phyloP scores from a whole-genome alignment of 2,113 vertebrate species.

The Syrrhaptes paradoxus region DNA sequence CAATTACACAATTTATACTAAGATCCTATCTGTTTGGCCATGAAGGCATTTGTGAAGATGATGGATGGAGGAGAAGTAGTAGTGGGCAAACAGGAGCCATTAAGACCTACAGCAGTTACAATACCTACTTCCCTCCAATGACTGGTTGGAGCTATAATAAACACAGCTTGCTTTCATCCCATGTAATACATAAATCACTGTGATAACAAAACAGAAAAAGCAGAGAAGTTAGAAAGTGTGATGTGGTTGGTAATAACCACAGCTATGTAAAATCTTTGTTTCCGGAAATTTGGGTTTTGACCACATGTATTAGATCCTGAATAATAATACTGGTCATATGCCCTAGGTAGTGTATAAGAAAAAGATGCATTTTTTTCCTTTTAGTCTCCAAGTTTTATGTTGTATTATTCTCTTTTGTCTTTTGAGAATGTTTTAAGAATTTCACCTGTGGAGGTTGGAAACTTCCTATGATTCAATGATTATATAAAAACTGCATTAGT shows the following conservation, averaged over 20 bases:
- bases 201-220: neutral
- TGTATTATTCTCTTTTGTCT: neutral
- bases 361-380: neutral
- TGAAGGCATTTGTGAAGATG: neutral
- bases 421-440: neutral
- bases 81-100: neutral
- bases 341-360: neutral
- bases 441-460: neutral
- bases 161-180: neutral
- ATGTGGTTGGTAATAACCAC: neutral
- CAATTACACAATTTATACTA: neutral
- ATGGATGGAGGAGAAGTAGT: neutral
- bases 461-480: neutral
- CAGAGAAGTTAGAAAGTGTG: neutral
- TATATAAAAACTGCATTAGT: neutral
- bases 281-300: neutral
- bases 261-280: neutral
- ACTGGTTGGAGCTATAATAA: neutral
- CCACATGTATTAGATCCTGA: neutral
- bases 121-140: neutral
- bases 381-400: neutral
- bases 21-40: neutral
- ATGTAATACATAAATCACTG: neutral
- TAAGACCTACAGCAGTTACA: neutral
- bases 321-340: neutral